phyloP scores from a whole-genome alignment of 2,797 vertebrate genomes.

The Antrozous pallidus region DNA sequence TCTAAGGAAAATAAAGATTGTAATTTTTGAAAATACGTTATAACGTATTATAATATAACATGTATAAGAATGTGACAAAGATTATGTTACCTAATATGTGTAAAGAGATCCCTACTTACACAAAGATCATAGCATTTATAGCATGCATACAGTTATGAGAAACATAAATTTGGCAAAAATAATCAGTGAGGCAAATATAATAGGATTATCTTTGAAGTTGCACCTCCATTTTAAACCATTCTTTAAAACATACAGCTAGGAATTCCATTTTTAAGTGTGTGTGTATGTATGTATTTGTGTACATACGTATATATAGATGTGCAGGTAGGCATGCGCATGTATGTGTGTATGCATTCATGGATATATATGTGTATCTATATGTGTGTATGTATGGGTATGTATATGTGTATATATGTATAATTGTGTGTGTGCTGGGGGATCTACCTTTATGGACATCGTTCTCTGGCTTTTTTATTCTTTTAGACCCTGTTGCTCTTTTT shows the following conservation, averaged over 20 bases:
- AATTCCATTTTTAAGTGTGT: background rate
- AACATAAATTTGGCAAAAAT: background rate
- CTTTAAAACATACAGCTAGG: background rate
- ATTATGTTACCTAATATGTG: background rate
- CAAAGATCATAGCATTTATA: background rate
- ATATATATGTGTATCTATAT: too few relatives aligned
- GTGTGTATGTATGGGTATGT: too few relatives aligned
- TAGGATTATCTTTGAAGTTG: background rate
- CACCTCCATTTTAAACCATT: constrained; percentile 6
- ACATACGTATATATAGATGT: background rate
- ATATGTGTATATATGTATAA: background rate
- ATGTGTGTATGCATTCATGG: background rate
- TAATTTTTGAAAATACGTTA: background rate
- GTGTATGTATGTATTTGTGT: background rate
- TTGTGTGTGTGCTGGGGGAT: background rate
- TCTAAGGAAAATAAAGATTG: background rate
- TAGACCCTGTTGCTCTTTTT: background rate
- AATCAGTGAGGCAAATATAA: background rate
- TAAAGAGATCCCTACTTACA: background rate
- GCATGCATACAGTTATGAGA: background rate
- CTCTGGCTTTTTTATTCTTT: background rate
- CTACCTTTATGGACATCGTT: background rate
- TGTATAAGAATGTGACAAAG: background rate
- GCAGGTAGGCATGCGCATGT: background rate
- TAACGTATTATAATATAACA: background rate